Evolutionary conservation across 1,140 invertebrate species (phyloP), one percentile per base, ranked within the genome.

Genomic region (Pteromalus puparum): DNA sequence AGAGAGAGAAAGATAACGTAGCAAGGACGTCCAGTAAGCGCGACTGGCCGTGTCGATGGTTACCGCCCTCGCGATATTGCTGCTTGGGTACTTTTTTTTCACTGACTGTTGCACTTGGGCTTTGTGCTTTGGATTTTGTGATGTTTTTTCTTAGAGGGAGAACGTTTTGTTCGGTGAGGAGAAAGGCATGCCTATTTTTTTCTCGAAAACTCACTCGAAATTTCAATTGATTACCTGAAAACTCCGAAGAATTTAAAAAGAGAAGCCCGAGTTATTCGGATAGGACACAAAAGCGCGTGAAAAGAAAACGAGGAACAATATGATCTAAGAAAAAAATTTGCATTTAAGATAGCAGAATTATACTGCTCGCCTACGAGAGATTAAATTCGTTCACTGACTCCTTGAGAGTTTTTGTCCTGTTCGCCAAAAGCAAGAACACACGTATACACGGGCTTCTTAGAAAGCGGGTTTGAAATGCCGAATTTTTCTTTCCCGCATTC

Each of bases 11-110:
- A 90, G 91, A 93, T 93, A 93, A 92, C 90, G 88, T 92, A 90
- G 92, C 92, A 93, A 93, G 92, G 92, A 92, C 92, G 91, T 92
- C 92, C 90, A 92, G 89, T 92, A 87, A 61, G 61, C 46, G 68
- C 38, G 12, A 30, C 38, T 30, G 67, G 5, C 26, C n/a, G n/a
- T 28, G 30, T 61, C 77, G 78, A 18, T 61, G 48, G 83, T 67
- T 75, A 34, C 83, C 78, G 83, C 78, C 83, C 72, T 70, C 78
- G 38, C 61, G 53, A 61, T 61, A 61, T n/a, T 61, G 53, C 21
- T 9, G 53, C 3, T 15, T 2, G 24, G 24, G n/a, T n/a, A 68
- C 21, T 15, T 13, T 68, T 79, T 53, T 42, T 79, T 28, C 24
- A 15, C 42, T 42, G 24, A n/a, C 10, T 1, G n/a, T 34, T 42